Conservation (phyloP, 2,797 vertebrate genomes). For the Chaunax sp. region DNA sequence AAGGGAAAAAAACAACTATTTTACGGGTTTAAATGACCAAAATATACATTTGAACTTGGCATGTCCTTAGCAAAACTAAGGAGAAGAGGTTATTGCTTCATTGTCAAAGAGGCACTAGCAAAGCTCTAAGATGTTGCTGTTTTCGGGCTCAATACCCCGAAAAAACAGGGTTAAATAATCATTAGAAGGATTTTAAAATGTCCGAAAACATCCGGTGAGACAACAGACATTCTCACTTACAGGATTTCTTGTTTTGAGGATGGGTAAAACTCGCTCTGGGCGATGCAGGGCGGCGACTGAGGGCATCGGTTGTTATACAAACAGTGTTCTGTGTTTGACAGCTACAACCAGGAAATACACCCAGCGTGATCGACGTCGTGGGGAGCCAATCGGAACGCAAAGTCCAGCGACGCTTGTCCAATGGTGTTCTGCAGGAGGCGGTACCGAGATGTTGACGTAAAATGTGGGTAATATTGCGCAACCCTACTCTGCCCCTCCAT, state of each 20-base stretch:
- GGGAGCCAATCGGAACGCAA: slow-evolving; percentile 55
- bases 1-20: not conserved
- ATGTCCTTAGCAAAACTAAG: not conserved
- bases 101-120: slow-evolving; percentile 7
- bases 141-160: not conserved
- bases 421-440: slow-evolving; percentile 38
- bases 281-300: slow-evolving; percentile 41
- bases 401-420: not conserved
- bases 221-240: slow-evolving; percentile 72
- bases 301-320: slow-evolving; percentile 36
- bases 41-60: not conserved
- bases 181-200: not conserved
- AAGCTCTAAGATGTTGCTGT: slow-evolving; percentile 12
- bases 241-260: slow-evolving; percentile 43
- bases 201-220: not conserved
- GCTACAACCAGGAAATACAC: slow-evolving; percentile 70
- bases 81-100: not conserved
- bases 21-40: not conserved
- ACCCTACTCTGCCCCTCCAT: slow-evolving; percentile 30
- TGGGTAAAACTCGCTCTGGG: slow-evolving; percentile 35
- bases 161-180: not conserved
- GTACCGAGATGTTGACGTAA: slow-evolving; percentile 27
- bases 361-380: slow-evolving; percentile 40
- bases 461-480: slow-evolving; percentile 20
- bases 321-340: slow-evolving; percentile 49